Evolutionary conservation across 1,140 invertebrate genomes (phyloP), one percentile per base, ranked within the genome.

Genomic region (Drosophila kohkoa): DNA sequence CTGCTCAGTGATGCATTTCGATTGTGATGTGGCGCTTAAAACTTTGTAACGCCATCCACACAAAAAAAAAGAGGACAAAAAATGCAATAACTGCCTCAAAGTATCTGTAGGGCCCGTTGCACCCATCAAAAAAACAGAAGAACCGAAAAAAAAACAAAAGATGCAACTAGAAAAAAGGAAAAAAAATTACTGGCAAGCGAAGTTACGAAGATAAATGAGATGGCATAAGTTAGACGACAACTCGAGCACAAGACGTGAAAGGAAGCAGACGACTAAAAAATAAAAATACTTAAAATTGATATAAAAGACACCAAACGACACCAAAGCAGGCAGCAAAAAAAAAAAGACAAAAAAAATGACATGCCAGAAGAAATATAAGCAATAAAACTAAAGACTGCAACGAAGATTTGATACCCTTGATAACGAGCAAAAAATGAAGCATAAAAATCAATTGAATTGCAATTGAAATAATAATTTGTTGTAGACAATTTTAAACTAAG

Each of bases 131-230:
- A 35, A 13, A 43, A 43, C 11, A 25, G 15, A 48, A 13, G 6
- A 48, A 48, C 10, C 32, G 30, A 35, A 32, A 2, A 38, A 46
- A 41, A 63, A 48, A 54, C 35, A 7, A 8, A 32, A 32, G 20
- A 25, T 25, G 20, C 20, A 32, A 32, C 32, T 32, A 32, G 32
- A 8, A 32, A 32, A 32, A 7, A 7, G 7, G 1, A 6, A 15
- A 20, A 10, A 38, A 41, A 41, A 41, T 15, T 2, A 32, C 54
- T 38, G 15, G 41, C 59, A 20, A 57, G 54, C 55, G 51, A 67
- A 83, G 85, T 89, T 89, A 88, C 85, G 78, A 88, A 88, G 85
- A 88, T 88, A 88, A 88, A 88, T 89, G 85, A 89, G 86, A 85
- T 89, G 85, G 81, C 85, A 89, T 88, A 88, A 88, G 85, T 88